Percentiles rank a stretch among this genome's conserved stretches.
Evolutionary conservation across 2,797 vertebrate species (phyloP).

Genomic region (Falco rusticolus): DNA sequence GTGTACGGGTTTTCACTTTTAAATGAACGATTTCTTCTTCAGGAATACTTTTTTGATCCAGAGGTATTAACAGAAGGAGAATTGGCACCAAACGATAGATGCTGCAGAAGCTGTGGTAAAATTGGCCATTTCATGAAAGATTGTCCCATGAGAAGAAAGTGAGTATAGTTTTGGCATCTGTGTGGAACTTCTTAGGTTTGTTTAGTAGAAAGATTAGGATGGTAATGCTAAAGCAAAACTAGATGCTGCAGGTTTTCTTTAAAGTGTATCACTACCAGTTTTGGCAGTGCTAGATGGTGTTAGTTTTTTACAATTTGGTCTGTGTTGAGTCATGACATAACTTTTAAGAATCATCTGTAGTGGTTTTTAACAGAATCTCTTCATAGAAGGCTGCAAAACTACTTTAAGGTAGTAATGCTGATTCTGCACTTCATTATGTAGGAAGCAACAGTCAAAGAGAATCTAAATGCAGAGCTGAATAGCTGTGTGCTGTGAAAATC

Average conservation of each 20-base stretch:
- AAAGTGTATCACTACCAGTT: not conserved
- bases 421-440: not conserved
- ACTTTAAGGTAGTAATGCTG: not conserved
- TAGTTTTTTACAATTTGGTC: not conserved
- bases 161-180: conserved; percentile 47
- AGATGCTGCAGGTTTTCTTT: not conserved
- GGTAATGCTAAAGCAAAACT: not conserved
- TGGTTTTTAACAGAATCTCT: not conserved
- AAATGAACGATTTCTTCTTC: not conserved
- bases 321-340: not conserved
- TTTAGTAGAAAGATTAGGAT: not conserved
- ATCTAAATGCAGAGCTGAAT: not conserved
- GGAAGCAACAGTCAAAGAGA: not conserved
- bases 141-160: conserved; percentile 92
- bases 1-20: not conserved
- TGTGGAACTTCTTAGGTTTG: not conserved
- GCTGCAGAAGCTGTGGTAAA: conserved; percentile 96
- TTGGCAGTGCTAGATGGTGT: not conserved
- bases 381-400: not conserved
- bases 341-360: not conserved
- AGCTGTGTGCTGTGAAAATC: not conserved
- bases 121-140: conserved; percentile 98
- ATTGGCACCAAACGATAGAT: conserved; percentile 93
- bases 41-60: conserved; percentile 97
- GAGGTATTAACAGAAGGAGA: conserved; percentile 93